These are phyloP conservation scores for Coluber constrictor DNA, from an alignment of 2,797 vertebrate genomes.

Conservation along the genomic window DNA sequence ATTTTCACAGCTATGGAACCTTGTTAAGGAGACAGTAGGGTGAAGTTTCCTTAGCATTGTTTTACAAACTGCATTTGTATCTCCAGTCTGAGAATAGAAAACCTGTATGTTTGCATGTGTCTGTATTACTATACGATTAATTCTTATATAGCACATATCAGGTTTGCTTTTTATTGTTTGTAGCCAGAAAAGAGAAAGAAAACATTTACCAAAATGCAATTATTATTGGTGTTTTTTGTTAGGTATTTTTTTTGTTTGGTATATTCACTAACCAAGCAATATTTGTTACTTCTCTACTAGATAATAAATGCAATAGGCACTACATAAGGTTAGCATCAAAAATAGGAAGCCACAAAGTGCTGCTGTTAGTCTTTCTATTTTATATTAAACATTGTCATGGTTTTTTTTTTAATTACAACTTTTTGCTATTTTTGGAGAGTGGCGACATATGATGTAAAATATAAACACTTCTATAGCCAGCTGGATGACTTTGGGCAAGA, in stretches of 20 bases:
- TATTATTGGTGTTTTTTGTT: not conserved
- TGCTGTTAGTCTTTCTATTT: not conserved
- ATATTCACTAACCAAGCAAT: not conserved
- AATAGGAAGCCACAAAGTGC: not conserved
- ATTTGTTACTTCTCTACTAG: not conserved
- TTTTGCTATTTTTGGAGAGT: not conserved
- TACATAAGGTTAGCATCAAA: not conserved
- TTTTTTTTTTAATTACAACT: not conserved
- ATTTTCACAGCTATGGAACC: not conserved
- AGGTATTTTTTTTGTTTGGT: not conserved
- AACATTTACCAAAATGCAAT: not conserved
- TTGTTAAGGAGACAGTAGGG: not conserved
- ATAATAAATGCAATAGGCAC: not conserved
- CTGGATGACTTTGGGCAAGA: not conserved
- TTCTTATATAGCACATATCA: not conserved
- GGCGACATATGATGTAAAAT: not conserved
- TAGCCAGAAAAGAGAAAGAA: not conserved
- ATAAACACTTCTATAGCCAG: not conserved
- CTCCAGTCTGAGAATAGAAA: not conserved
- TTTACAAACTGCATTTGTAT: not conserved
- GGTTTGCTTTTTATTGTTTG: not conserved
- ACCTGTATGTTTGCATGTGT: not conserved
- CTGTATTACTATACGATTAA: not conserved
- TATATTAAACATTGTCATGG: not conserved
- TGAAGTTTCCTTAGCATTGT: not conserved